A percentile compares a stretch with the other conserved stretches of the same genome.
Conservation (phyloP, 2,797 vertebrate genomes). For the Sebastes iracundus region DNA sequence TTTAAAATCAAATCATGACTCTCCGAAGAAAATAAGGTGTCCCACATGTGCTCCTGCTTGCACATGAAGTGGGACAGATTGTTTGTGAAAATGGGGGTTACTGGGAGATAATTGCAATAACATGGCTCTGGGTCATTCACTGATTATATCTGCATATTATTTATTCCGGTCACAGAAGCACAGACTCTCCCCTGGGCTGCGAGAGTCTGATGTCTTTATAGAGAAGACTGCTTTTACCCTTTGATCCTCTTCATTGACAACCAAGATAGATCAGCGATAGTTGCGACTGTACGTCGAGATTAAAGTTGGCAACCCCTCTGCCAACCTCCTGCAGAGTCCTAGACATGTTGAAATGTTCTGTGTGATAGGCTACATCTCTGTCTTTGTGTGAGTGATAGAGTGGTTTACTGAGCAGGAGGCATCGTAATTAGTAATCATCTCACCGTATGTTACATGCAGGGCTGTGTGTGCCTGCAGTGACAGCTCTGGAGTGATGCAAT, state of each 20-base stretch:
- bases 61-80: not conserved
- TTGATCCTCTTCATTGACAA: constrained; percentile 56
- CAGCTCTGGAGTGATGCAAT: constrained; percentile 57
- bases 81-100: constrained; percentile 21
- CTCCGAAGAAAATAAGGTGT: not conserved
- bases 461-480: constrained; percentile 55
- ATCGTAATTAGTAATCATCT: constrained; percentile 67
- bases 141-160: constrained; percentile 17
- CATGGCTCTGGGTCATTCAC: constrained; percentile 24
- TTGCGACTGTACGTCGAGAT: constrained; percentile 17
- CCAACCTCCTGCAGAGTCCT: constrained; percentile 7
- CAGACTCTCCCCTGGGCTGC: constrained; percentile 14
- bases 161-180: constrained; percentile 47
- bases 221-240: constrained; percentile 36
- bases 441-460: constrained; percentile 55
- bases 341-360: constrained; percentile 4
- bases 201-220: constrained; percentile 39
- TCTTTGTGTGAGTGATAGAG: constrained; percentile 32
- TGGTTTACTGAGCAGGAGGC: constrained; percentile 55
- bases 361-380: not conserved
- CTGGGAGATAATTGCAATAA: constrained; percentile 33
- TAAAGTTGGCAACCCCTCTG: constrained; percentile 28
- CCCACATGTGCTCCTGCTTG: not conserved
- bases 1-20: constrained; percentile 2
- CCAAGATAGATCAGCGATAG: constrained; percentile 6